Evolutionary conservation across 2,113 vertebrate species (phyloP), one percentile per base, ranked within the genome.

Genomic region (Chrysochloris asiatica): DNA sequence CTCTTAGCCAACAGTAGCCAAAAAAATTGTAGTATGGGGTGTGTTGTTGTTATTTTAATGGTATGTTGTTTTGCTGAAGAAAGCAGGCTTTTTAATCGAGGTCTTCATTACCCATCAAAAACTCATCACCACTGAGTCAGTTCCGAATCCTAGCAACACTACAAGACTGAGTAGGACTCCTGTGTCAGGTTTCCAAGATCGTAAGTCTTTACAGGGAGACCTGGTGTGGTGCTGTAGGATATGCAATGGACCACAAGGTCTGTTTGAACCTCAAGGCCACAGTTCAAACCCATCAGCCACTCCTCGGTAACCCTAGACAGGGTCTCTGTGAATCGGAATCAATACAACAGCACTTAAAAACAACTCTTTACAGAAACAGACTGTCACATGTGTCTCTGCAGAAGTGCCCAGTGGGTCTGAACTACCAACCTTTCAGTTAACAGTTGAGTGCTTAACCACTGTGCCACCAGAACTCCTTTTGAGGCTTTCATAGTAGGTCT

Each of bases 1-100:
- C 86, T 83, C 90, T 86, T 94, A 94, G 83, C 92, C 92, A 89
- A 86, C 30, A 12, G 73, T 90, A 90, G 84, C 38, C 77, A 61
- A 81, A 87, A 94, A 72, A 86, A 11, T 56, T 13, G n/a, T 69
- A 80, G 65, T 3, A 7, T 43, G n/a, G 59, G 8, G 24, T 12
- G 41, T 45, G 24, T 73, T n/a, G 24, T 28, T 28, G 4, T 67
- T 71, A 0, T 81, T 83, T 59, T 43, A 2, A 12, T 8, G 22
- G 14, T 36, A 16, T 30, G 26, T 63, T 77, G 11, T 30, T 94
- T 94, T 82, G 45, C 54, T 89, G 16, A 45, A 33, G 24, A 71
- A 63, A 88, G 43, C 16, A 69, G 48, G 41, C 54, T 76, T 85
- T 6, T 89, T 85, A 21, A 75, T 56, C 16, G 69, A 93, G 48